Percentiles rank a stretch among this genome's conserved stretches.
Evolutionary conservation across 2,888 invertebrate species (phyloP).

Genomic region (Pteria penguin): DNA sequence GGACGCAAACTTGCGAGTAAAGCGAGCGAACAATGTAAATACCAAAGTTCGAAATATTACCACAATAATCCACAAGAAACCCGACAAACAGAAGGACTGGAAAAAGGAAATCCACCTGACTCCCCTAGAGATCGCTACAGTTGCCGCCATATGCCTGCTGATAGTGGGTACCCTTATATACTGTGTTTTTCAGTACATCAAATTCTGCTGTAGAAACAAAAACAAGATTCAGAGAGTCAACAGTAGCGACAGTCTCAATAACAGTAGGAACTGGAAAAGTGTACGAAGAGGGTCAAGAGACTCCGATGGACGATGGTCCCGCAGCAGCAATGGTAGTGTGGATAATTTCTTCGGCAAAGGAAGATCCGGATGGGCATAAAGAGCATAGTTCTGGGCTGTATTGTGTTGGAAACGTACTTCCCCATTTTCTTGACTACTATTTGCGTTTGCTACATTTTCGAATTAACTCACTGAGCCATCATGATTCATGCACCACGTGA

Average conservation of each 20-base stretch:
- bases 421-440: no score
- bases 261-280: neutral
- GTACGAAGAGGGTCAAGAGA: neutral
- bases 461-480: no score
- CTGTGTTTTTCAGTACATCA: conserved; percentile 9
- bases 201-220: conserved; percentile 8
- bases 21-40: conserved; percentile 82
- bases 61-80: neutral
- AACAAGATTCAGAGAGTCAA: neutral
- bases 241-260: neutral
- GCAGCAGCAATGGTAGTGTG: neutral
- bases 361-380: no score
- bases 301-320: neutral
- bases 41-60: neutral
- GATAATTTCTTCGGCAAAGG: neutral
- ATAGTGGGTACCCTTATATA: conserved; percentile 11
- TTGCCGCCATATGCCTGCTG: conserved; percentile 2
- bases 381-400: no score
- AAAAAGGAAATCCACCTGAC: conserved; percentile 5
- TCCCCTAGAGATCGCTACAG: conserved; percentile 10
- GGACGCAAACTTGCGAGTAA: neutral
- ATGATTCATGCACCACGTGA: no score
- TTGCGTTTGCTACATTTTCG: no score
- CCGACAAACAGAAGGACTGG: neutral
- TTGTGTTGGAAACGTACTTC: no score